Percentiles rank a stretch among this genome's conserved stretches.
These are phyloP conservation scores for Urocyon cinereoargenteus DNA, from an alignment of 2,797 vertebrate genomes.

Conservation along the genomic window DNA sequence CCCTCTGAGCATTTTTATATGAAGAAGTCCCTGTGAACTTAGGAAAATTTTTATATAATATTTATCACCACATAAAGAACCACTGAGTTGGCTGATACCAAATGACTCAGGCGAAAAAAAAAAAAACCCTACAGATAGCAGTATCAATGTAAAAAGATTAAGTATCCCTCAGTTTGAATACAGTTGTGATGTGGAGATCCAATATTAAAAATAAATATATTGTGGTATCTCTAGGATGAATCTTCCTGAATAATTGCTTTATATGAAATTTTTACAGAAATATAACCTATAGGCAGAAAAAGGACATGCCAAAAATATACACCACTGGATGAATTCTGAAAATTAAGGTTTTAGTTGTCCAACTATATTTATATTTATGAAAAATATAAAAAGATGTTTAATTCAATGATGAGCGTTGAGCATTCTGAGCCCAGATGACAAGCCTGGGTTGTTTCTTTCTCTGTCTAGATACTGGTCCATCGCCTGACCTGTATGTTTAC, in stretches of 20 bases:
- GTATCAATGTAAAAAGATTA: background rate
- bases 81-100: background rate
- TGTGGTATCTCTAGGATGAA: background rate
- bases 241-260: constrained; percentile 29
- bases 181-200: background rate
- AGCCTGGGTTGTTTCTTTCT: background rate
- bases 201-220: background rate
- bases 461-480: constrained; percentile 78
- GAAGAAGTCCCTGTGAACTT: background rate
- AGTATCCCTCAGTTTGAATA: background rate
- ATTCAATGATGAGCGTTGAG: background rate
- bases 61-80: background rate
- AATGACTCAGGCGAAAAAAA: background rate
- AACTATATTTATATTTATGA: background rate
- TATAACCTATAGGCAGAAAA: background rate
- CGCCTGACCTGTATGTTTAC: constrained; percentile 90
- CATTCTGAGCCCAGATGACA: background rate
- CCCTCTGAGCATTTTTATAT: constrained; percentile 10
- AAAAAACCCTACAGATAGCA: background rate
- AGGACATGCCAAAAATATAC: background rate
- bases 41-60: background rate
- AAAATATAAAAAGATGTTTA: background rate
- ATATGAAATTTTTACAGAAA: background rate
- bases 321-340: background rate
- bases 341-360: background rate